These are phyloP conservation scores for Rhabdophis nuchalis DNA, from an alignment of 2,797 vertebrate genomes.

Conservation along the genomic window DNA sequence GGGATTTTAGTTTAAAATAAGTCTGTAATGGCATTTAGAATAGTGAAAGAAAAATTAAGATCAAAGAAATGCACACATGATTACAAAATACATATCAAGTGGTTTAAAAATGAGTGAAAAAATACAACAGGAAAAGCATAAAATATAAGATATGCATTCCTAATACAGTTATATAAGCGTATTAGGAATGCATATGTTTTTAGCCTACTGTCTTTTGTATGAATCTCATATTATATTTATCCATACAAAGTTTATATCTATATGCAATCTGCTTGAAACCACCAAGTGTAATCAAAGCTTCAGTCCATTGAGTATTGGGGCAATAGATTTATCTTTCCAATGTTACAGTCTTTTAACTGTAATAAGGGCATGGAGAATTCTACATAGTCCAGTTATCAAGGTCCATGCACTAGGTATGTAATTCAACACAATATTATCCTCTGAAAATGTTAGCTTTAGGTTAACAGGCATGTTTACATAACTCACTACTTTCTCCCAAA, in stretches of 20 bases:
- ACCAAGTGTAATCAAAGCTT: background rate
- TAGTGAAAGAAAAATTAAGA: background rate
- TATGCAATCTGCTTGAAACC: background rate
- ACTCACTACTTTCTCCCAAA: background rate
- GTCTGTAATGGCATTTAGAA: background rate
- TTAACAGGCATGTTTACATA: background rate
- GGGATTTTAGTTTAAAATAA: background rate
- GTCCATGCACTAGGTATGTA: background rate
- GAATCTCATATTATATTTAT: background rate
- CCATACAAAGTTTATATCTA: background rate
- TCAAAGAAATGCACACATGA: background rate
- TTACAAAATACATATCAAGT: background rate
- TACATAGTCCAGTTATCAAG: background rate
- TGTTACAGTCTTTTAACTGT: background rate
- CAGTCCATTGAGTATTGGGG: background rate
- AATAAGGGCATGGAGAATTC: background rate
- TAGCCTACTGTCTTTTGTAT: background rate
- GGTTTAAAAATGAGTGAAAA: background rate
- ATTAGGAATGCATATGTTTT: too few relatives aligned
- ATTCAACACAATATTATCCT: background rate
- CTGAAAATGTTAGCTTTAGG: background rate
- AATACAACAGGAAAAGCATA: background rate
- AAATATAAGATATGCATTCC: background rate
- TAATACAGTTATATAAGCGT: background rate
- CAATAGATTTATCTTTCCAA: background rate